These are phyloP conservation scores for Drosophila rhopaloa DNA, from an alignment of 1,140 invertebrate genomes.

Conservation along the genomic window DNA sequence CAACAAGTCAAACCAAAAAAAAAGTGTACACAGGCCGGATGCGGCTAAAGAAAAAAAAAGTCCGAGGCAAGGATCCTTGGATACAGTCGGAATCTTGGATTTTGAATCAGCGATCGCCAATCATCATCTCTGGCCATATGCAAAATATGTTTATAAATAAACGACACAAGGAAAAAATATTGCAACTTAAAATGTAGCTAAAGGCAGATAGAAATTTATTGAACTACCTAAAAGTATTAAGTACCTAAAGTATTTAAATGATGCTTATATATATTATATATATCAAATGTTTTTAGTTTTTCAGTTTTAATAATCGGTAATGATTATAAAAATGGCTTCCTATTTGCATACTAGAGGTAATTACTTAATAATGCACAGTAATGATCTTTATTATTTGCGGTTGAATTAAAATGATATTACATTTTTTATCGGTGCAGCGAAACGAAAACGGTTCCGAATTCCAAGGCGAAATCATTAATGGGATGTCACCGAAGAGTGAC, in stretches of 20 bases:
- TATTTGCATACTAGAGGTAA: too few species aligned
- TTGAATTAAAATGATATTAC: too few species aligned
- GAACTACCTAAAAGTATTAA: too few species aligned
- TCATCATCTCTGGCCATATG: constrained; percentile 42
- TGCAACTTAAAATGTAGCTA: too few species aligned
- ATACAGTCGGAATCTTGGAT: constrained; percentile 17
- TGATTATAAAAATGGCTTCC: too few species aligned
- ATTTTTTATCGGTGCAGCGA: constrained; percentile 30
- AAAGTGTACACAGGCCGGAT: constrained; percentile 44
- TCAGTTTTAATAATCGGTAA: too few species aligned
- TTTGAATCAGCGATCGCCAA: constrained; percentile 28
- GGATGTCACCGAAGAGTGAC: constrained; percentile 64
- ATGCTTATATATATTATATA: too few species aligned
- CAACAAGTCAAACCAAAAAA: constrained; percentile 20
- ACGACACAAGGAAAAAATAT: constrained; percentile 6
- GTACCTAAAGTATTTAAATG: too few species aligned
- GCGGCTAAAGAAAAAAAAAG: constrained; percentile 25
- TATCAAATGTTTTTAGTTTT: too few species aligned
- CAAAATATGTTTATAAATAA: constrained; percentile 70
- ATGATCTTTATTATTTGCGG: too few species aligned
- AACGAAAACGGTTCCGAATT: constrained; percentile 56
- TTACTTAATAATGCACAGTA: too few species aligned
- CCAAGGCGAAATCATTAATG: constrained; percentile 78
- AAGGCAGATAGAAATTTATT: too few species aligned
- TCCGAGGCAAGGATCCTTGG: constrained; percentile 20